These are phyloP conservation scores for Petrophora chlorosata DNA, from an alignment of 2,888 invertebrate genomes.

Conservation along the genomic window DNA sequence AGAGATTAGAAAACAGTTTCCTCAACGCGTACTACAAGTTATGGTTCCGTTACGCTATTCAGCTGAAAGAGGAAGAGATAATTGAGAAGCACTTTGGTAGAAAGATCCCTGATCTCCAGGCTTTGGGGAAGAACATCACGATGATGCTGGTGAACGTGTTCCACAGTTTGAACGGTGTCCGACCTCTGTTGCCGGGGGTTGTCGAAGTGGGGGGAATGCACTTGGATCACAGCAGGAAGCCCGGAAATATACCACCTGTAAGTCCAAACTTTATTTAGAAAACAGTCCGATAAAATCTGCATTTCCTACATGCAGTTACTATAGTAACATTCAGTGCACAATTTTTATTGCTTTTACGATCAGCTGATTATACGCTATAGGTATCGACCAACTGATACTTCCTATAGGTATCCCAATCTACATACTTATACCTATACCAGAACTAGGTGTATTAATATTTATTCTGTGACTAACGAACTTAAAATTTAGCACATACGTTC, in stretches of 20 bases:
- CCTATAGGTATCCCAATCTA: too few relatives aligned
- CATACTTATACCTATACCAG: too few relatives aligned
- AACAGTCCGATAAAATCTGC: too few relatives aligned
- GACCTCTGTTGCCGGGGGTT: slow-evolving; percentile 81
- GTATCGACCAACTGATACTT: too few relatives aligned
- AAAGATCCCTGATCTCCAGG: slow-evolving; percentile 75
- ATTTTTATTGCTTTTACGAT: too few relatives aligned
- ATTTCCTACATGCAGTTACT: too few relatives aligned
- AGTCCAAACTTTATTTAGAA: slow-evolving; percentile 44
- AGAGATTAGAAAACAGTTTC: slow-evolving; percentile 73
- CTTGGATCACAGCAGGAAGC: slow-evolving; percentile 61
- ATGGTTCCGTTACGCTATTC: slow-evolving; percentile 62
- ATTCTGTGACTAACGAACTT: too few relatives aligned
- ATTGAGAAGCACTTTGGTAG: slow-evolving; percentile 73
- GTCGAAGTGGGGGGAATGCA: slow-evolving; percentile 87
- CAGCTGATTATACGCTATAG: too few relatives aligned
- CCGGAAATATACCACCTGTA: slow-evolving; percentile 68
- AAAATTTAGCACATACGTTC: too few relatives aligned
- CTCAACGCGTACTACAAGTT: slow-evolving; percentile 53
- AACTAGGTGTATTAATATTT: too few relatives aligned
- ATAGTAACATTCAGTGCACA: too few relatives aligned
- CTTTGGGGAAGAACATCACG: slow-evolving; percentile 78
- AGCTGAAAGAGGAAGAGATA: slow-evolving; percentile 61
- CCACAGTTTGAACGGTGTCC: slow-evolving; percentile 82
- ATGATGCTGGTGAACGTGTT: slow-evolving; percentile 85